Evolutionary conservation across 2,888 invertebrate genomes (phyloP).

Genomic region (Euclidia mi): DNA sequence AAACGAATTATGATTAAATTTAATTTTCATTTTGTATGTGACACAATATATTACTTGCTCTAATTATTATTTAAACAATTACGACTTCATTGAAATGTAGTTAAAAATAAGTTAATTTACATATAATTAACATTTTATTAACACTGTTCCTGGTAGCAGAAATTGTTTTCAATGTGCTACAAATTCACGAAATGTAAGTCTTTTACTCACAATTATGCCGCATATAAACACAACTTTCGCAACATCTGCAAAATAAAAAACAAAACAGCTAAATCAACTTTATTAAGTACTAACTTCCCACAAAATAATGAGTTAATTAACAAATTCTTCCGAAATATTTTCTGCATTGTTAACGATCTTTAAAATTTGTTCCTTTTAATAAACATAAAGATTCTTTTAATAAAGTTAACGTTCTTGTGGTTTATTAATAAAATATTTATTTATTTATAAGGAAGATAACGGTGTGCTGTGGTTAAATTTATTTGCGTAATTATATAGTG

Average conservation of each 20-base stretch:
- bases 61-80: too few species aligned
- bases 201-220: too few species aligned
- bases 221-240: not conserved
- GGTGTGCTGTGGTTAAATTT: slow-evolving; percentile 55
- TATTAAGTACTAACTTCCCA: slow-evolving; percentile 32
- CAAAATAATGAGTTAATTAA: slow-evolving; percentile 51
- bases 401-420: slow-evolving; percentile 49
- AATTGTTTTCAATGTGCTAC: too few species aligned
- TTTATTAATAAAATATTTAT: slow-evolving; percentile 55
- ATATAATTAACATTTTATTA: too few species aligned
- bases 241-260: slow-evolving; percentile 4
- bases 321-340: slow-evolving; percentile 47
- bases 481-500: slow-evolving; percentile 63
- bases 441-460: slow-evolving; percentile 50
- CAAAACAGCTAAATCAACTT: slow-evolving; percentile 27
- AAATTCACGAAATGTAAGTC: too few species aligned
- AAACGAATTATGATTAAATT: too few species aligned
- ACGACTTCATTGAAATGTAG: too few species aligned
- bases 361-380: slow-evolving; percentile 59
- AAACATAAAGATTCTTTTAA: slow-evolving; percentile 51
- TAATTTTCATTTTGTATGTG: too few species aligned
- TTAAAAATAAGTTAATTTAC: too few species aligned
- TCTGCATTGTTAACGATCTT: slow-evolving; percentile 39
- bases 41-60: too few species aligned
- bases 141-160: too few species aligned